Conservation (phyloP, 2,888 invertebrate species). For the Cancer borealis region DNA sequence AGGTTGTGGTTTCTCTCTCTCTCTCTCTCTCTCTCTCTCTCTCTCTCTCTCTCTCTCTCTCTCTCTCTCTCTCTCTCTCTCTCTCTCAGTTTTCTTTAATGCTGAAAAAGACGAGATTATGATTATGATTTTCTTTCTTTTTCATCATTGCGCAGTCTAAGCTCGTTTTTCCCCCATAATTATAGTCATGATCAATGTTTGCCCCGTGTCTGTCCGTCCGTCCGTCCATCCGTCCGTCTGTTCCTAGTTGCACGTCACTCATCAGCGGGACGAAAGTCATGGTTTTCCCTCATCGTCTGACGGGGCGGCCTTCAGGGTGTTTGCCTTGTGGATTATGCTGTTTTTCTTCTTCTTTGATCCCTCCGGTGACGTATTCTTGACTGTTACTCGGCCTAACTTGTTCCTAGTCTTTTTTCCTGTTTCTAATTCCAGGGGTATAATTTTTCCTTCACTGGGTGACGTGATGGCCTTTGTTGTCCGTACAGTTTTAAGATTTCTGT, state of each 20-base stretch:
- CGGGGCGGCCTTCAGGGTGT: not conserved
- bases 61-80: not conserved
- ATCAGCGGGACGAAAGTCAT: not conserved
- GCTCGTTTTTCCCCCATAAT: not conserved
- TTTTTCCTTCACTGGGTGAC: too few relatives aligned
- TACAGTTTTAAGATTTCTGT: too few relatives aligned
- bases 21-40: too few relatives aligned
- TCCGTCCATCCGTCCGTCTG: not conserved
- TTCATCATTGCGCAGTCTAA: not conserved
- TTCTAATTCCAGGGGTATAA: too few relatives aligned
- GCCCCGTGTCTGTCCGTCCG: not conserved
- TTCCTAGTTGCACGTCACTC: too few relatives aligned
- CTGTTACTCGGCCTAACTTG: too few relatives aligned
- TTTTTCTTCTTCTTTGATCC: not conserved
- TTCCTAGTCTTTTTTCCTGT: too few relatives aligned
- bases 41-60: not conserved
- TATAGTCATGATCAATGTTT: not conserved
- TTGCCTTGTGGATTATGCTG: not conserved
- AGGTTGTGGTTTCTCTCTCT: not conserved
- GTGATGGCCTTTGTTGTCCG: too few relatives aligned
- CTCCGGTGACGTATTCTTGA: too few relatives aligned
- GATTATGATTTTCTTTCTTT: too few relatives aligned
- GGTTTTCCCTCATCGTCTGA: not conserved
- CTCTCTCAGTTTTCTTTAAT: not conserved
- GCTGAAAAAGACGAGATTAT: too few relatives aligned